phyloP scores from a whole-genome alignment of 2,113 vertebrate species.

The Upupa epops region DNA sequence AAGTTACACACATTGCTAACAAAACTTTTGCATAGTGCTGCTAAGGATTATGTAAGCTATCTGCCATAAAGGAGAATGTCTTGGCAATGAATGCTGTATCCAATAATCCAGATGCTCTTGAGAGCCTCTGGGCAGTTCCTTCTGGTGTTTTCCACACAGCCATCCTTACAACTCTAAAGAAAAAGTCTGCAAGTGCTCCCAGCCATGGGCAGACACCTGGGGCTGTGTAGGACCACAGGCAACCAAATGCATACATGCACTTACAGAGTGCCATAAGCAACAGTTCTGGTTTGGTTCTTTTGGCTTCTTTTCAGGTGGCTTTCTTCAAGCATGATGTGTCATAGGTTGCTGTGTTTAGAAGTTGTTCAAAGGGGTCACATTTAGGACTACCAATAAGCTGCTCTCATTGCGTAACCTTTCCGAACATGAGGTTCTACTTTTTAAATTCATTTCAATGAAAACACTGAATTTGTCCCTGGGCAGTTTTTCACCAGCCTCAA shows the following conservation, averaged over 20 bases:
- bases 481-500: background rate
- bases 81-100: background rate
- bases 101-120: background rate
- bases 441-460: background rate
- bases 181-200: background rate
- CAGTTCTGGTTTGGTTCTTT: background rate
- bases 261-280: background rate
- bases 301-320: background rate
- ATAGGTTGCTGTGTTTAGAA: background rate
- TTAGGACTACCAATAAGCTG: background rate
- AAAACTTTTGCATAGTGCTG: background rate
- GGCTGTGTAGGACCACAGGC: background rate
- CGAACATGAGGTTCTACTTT: background rate
- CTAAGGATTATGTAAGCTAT: background rate
- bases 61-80: background rate
- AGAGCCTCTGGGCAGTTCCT: background rate
- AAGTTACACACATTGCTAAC: too few relatives aligned
- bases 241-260: rapidly evolving
- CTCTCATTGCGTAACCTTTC: background rate
- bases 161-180: background rate
- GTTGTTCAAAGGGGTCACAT: background rate
- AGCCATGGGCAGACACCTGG: background rate
- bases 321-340: background rate
- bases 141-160: background rate
- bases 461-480: background rate